Evolutionary conservation across 2,888 invertebrate species (phyloP).

Genomic region (Eupithecia inturbata): DNA sequence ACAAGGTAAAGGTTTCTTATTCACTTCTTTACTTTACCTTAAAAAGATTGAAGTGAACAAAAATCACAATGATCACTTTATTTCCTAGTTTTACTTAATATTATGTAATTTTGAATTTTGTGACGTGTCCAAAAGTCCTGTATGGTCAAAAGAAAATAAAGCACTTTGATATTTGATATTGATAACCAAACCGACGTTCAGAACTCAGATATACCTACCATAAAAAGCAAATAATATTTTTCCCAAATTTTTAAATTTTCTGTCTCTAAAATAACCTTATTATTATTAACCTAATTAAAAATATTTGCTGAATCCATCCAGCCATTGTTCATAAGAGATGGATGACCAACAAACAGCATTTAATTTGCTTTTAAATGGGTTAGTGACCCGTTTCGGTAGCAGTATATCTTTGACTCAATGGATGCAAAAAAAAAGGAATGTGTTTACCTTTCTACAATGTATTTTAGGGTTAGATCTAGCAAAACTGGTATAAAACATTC

Average conservation of each 20-base stretch:
- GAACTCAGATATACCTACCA: no score
- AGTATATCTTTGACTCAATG: not conserved
- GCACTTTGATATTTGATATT: no score
- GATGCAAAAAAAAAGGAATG: not conserved
- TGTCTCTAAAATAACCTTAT: not conserved
- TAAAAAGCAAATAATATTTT: no score
- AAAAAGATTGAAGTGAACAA: no score
- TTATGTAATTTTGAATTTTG: no score
- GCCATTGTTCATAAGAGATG: not conserved
- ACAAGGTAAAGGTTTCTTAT: no score
- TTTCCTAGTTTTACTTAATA: no score
- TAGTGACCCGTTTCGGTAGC: not conserved
- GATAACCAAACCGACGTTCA: no score
- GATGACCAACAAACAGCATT: not conserved
- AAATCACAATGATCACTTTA: no score
- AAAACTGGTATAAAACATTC: not conserved
- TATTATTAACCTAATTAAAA: not conserved
- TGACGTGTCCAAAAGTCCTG: no score
- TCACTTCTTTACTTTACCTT: no score
- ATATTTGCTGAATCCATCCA: not conserved
- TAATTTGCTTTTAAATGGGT: not conserved
- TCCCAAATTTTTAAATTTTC: not conserved
- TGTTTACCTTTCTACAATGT: not conserved
- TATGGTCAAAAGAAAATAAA: no score
- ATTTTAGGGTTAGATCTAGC: not conserved